Evolutionary conservation across 2,888 invertebrate species (phyloP), one percentile per base, ranked within the genome.

Genomic region (Leucophenga maculata): DNA sequence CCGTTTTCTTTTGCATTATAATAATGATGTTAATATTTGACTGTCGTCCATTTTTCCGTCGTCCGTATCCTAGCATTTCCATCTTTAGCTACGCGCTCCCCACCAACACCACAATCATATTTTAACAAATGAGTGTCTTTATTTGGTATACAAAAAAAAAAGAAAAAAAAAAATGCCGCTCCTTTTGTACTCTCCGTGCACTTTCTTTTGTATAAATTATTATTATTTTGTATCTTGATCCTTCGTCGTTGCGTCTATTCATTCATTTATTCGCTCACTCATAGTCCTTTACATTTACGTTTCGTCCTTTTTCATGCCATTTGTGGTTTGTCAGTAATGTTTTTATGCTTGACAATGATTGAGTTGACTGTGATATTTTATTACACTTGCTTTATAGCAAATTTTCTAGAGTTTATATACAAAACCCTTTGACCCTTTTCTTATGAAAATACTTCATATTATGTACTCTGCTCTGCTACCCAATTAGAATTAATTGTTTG

Each of bases 281-380:
- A 39, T 39, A 39, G 75, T 74, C 72, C 50, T 73, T 77, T 74
- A 67, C 71, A 46, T 62, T 69, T 52, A 67, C 71, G 50, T 62
- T 69, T 52, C 64, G 67, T 71, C 74, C 73, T 74, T 79, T 72
- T 77, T 80, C 6, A 16, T 50, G 50, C 16, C 18, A 50, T 50
- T 50, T 50, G n/a, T 11, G 20, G 18, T 60, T 60, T 18, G 60
- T 60, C 16, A 60, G 71, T 75, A 74, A 71, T 78, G 70, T 76
- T 80, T 76, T 72, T 71, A 69, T 71, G 67, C 75, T 69, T 77
- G 84, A 84, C 80, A 76, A 82, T 80, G 83, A 80, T 82, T 76
- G 79, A 84, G 76, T 75, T 80, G 81, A 78, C 77, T 13, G 44
- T 39, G 69, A 73, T 69, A 71, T 74, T 72, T 71, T 73, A 50